Evolutionary conservation across 2,888 invertebrate species (phyloP), one percentile per base, ranked within the genome.

Genomic region (Epiblema foenella): DNA sequence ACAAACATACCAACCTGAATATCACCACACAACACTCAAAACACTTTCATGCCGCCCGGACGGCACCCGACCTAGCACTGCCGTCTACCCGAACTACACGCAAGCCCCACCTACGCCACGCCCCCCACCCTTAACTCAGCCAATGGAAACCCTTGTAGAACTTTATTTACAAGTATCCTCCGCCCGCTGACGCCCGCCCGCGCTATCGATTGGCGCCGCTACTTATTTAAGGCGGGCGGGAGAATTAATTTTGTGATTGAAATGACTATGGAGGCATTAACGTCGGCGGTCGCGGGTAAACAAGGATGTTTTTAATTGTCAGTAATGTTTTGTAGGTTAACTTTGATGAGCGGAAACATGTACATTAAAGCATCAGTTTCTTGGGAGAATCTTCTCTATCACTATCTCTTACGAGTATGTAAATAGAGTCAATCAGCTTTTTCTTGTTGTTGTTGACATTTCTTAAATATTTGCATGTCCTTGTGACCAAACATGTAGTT

Each of bases 191-290:
- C 79, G 74, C 83, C 84, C 80, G 82, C 88, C 85, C 82, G 81
- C 79, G 78, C 81, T 93, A 93, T 93, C 93, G 93, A 93, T 93
- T 91, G 90, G 90, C 83, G 83, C 83, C 82, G 82, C 84, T 84
- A 89, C 88, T 91, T 91, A 92, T 89, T 92, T 93, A 93, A 92
- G 89, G 88, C 89, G 90, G 89, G 78, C 85, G 85, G 81, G 77
- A 83, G 89, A 90, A 89, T 92, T 93, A 93, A 92, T 91, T 89
- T 91, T 91, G 91, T 92, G 93, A 93, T 93, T 91, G 89, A 87
- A 89, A 90, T 89, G 89, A 89, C 88, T 87, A 85, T 85, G 84
- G 86, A 83, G 82, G 84, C 81, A 85, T 85, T 87, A 88, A 88
- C 86, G 85, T 81, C 83, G 85, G 86, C 85, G 82, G 42, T 42